Evolutionary conservation across 2,113 vertebrate species (phyloP), one percentile per base, ranked within the genome.

Genomic region (Amblyopsis rosae): DNA sequence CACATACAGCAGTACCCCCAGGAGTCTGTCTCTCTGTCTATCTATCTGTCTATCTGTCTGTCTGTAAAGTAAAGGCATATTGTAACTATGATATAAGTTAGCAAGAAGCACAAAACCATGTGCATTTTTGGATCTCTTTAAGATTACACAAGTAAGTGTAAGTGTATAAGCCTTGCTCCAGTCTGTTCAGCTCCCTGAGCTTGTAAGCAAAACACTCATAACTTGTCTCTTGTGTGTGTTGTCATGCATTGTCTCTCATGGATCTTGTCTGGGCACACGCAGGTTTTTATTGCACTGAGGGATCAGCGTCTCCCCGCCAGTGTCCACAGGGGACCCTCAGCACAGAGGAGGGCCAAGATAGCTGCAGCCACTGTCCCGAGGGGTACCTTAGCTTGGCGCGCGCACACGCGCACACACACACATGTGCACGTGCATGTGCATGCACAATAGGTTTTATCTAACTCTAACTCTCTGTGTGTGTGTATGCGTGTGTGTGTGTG

Each of bases 241-340:
- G 54, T n/a, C 16, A 17, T 56, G 54, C 17, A n/a, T 16, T 35
- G 15, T 75, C 60, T 63, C 65, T 81, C 12, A 45, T 80, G 74
- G 74, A 60, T 76, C 60, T 60, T 71, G 69, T 75, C 72, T 75
- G 71, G 58, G 69, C 69, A 70, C 76, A 62, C 76, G 33, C 82
- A 98, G 96, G 96, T 35, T 87, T 94, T 91, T 97, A 95, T 83
- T 99, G 96, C 66, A 93, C 94, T 45, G 62, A 56, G 66, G 95
- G 94, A 59, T 91, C 94, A 12, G 86, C 56, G 49, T 63, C 75
- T 76, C 96, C 96, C 15, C 69, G 80, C 64, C 82, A 83, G 48
- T 98, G 96, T 82, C 94, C 93, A 1, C 83, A 87, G 77, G 96
- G 96, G 70, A 92, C 92, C 59, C 90, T 95, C 67, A 97, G 88